Percentiles rank a stretch among this genome's conserved stretches.
Evolutionary conservation across 2,113 vertebrate genomes (phyloP).

Genomic region (Eubucco bourcierii): DNA sequence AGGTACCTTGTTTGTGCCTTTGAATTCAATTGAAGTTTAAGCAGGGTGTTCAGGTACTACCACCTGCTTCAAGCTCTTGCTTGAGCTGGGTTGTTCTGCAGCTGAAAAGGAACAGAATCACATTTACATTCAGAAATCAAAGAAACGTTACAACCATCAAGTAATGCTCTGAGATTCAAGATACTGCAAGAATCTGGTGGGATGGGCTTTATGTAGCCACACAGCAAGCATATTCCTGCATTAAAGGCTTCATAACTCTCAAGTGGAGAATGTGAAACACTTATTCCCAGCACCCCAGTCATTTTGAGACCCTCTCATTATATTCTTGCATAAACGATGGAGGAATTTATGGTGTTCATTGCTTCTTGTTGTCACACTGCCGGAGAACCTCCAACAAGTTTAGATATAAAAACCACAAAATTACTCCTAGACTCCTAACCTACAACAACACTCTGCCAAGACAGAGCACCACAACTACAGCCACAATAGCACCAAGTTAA

Average conservation of each 20-base stretch:
- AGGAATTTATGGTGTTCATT: background rate
- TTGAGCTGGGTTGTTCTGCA: conserved; percentile 40
- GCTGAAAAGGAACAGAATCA: conserved; percentile 63
- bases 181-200: background rate
- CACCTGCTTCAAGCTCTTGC: conserved; percentile 47
- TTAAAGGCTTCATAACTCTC: background rate
- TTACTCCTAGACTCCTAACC: background rate
- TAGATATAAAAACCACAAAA: background rate
- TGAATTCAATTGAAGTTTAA: conserved; percentile 46
- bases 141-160: background rate
- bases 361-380: background rate
- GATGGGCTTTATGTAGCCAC: fast-evolving
- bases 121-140: background rate
- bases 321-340: background rate
- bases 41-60: conserved; percentile 1
- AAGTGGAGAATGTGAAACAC: background rate
- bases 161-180: background rate
- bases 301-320: background rate
- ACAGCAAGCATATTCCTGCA: background rate
- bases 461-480: background rate
- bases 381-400: background rate
- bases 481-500: background rate
- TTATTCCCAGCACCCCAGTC: background rate
- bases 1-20: conserved; percentile 69
- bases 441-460: background rate